Evolutionary conservation across 2,888 invertebrate species (phyloP), one percentile per base, ranked within the genome.

Genomic region (Perizoma affinitatum): DNA sequence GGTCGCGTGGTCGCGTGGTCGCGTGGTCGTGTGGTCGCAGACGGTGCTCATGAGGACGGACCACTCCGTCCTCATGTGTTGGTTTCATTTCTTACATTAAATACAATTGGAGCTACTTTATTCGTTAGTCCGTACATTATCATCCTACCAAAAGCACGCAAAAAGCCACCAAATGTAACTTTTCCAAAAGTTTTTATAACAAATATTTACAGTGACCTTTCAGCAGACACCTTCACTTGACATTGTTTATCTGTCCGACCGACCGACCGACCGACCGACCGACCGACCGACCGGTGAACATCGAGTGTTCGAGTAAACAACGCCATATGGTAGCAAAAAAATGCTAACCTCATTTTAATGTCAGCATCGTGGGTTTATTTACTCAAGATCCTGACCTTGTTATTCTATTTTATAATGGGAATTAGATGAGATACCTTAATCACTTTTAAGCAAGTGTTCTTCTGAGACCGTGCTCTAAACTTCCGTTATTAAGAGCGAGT

Each of bases 211-310:
- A 58, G 63, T 48, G 71, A 73, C 70, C 74, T 76, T 65, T 70
- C 73, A 68, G 74, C 78, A 78, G 78, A 46, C 65, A 69, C 69
- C 69, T 69, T 64, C 55, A 59, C 82, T 79, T 78, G 75, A 66
- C 75, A 60, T 61, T 78, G 80, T 83, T 78, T 82, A 72, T 80
- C 78, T 80, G 76, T 74, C 61, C 69, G 66, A 61, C 48, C 44
- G 42, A 40, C 4, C 7, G 5, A 5, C n/a, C 42, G 42, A 42
- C 42, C 42, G 42, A 5, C 61, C 69, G 66, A 61, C n/a, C n/a
- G n/a, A n/a, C n/a, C n/a, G n/a, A 2, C 6, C 6, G 10, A 44
- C 44, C 63, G 51, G 54, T 48, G 60, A 35, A 45, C 41, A 50
- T 35, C 66, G 66, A 66, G 63, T 58, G 44, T 54, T 40, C 35